A percentile compares a stretch with the other conserved stretches of the same genome.
These are phyloP conservation scores for Archips crataeganus DNA, from an alignment of 2,888 invertebrate species.

Conservation along the genomic window DNA sequence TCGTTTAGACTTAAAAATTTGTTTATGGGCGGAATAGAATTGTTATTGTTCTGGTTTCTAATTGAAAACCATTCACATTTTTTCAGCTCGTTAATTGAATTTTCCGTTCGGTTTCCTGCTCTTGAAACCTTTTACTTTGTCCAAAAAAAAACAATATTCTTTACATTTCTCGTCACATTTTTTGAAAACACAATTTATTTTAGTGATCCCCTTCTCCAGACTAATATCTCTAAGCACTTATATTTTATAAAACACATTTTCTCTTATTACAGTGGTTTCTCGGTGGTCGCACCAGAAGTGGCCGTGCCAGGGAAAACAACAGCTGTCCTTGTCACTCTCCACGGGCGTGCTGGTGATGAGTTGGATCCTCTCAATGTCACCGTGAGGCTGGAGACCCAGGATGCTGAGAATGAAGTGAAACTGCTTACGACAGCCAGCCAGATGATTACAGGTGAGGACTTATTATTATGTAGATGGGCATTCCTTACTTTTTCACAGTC, in stretches of 20 bases:
- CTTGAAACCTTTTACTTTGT: not conserved
- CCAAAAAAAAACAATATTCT: too few relatives aligned
- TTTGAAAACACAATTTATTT: too few relatives aligned
- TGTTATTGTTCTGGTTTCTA: not conserved
- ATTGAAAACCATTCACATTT: not conserved
- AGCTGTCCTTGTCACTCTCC: constrained; percentile 87
- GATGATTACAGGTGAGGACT: constrained; percentile 76
- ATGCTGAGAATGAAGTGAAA: constrained; percentile 75
- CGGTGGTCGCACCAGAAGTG: constrained; percentile 88
- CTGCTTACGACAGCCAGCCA: constrained; percentile 78
- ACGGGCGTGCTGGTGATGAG: constrained; percentile 76
- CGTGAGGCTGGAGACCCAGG: constrained; percentile 83
- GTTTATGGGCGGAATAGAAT: constrained; percentile 2
- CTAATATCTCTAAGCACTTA: too few relatives aligned
- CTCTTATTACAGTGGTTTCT: constrained; percentile 83
- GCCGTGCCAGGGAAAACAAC: constrained; percentile 89
- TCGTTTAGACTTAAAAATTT: constrained; percentile 1
- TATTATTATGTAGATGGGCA: not conserved
- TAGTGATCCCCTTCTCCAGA: too few relatives aligned
- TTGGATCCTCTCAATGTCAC: constrained; percentile 86
- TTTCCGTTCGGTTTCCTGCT: not conserved
- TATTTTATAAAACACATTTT: not conserved
- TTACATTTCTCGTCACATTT: not conserved
- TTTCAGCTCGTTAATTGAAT: not conserved
- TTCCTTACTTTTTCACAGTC: too few relatives aligned